A percentile compares a stretch with the other conserved stretches of the same genome.
phyloP scores from a whole-genome alignment of 2,113 vertebrate species.

The Cyprinodon variegatus region DNA sequence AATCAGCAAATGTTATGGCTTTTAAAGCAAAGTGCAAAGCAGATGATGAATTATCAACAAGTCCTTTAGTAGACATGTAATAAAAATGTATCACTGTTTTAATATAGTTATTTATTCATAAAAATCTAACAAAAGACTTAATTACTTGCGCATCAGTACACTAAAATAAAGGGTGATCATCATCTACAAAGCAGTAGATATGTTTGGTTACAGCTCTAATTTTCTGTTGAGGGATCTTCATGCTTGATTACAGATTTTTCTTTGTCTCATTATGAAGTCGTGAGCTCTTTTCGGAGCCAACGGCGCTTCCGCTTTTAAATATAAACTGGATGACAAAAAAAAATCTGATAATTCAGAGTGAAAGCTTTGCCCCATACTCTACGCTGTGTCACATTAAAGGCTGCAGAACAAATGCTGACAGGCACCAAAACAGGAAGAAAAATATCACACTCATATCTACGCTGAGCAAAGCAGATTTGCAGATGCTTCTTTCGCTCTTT shows the following conservation, averaged over 20 bases:
- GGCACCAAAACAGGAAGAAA: not conserved
- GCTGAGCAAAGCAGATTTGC: conserved; percentile 13
- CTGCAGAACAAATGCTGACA: conserved; percentile 5
- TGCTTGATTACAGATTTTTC: conserved; percentile 2
- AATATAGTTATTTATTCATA: no score
- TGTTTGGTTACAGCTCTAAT: not conserved
- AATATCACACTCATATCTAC: conserved; percentile 4
- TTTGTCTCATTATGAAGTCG: not conserved
- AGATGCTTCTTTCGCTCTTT: conserved; percentile 1
- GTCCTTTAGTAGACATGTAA: no score
- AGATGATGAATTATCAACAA: no score
- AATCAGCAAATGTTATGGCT: no score
- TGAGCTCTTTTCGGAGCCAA: not conserved
- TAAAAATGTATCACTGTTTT: no score
- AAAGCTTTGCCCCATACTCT: not conserved
- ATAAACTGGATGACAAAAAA: not conserved
- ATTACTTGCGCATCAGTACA: not conserved
- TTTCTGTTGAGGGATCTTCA: conserved; percentile 1
- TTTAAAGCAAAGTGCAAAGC: no score
- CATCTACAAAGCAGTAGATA: not conserved
- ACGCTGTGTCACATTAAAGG: not conserved
- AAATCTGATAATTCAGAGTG: conserved; percentile 8
- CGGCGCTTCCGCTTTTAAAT: conserved; percentile 1
- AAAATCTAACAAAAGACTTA: not conserved
- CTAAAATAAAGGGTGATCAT: not conserved